Conservation (phyloP, 2,113 vertebrate genomes). For the Arizona elegans region DNA sequence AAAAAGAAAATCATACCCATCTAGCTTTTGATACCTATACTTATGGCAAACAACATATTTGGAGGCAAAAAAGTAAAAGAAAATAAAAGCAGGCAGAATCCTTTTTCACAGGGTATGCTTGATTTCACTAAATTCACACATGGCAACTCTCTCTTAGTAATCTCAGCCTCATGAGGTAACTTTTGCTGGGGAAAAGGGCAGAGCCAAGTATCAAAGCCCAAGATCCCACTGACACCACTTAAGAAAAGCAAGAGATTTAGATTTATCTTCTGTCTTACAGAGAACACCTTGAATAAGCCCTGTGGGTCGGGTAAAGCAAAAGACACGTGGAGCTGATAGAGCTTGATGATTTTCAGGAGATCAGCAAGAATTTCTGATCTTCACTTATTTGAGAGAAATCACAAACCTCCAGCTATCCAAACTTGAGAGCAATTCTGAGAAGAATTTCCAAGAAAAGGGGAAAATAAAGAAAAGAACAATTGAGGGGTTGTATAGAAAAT, state of each 20-base stretch:
- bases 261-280: background rate
- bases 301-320: background rate
- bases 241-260: background rate
- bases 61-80: background rate
- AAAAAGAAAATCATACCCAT: background rate
- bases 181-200: background rate
- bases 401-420: background rate
- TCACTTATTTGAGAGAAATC: background rate
- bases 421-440: background rate
- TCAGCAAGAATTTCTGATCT: background rate
- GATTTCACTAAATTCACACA: background rate
- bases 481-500: conserved; percentile 71
- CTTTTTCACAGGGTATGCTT: background rate
- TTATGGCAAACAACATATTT: background rate
- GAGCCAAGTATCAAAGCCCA: background rate
- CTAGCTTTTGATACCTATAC: background rate
- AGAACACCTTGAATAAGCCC: background rate
- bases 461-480: conserved; percentile 32
- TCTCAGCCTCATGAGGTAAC: background rate
- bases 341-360: background rate
- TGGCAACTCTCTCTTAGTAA: background rate
- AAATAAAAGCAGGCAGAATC: background rate
- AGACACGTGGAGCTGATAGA: background rate
- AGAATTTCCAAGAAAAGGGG: conserved; percentile 39
- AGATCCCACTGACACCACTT: background rate